Percentiles rank a stretch among this genome's conserved stretches.
These are phyloP conservation scores for Isotomurus palustris DNA, from an alignment of 2,888 invertebrate species.

Conservation along the genomic window DNA sequence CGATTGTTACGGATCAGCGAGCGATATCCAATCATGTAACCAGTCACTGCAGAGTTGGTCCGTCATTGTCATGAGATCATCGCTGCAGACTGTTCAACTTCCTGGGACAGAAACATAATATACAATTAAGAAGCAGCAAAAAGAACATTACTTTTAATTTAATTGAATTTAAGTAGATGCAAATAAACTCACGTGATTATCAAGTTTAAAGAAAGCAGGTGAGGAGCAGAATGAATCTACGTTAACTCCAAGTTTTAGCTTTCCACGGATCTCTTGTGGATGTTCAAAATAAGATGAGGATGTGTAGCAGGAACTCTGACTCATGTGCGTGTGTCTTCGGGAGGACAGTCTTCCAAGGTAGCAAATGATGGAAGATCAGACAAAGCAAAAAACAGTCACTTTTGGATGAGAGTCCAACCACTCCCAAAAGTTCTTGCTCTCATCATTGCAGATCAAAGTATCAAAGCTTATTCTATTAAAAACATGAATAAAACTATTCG, in stretches of 20 bases:
- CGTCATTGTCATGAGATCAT: conserved; percentile 84
- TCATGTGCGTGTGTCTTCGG: conserved; percentile 17
- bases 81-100: conserved; percentile 80
- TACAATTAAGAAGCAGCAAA: not conserved
- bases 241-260: conserved; percentile 68
- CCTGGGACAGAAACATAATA: conserved; percentile 48
- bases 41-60: conserved; percentile 73
- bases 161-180: too few relatives aligned
- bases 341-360: conserved; percentile 17
- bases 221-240: conserved; percentile 79
- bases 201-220: conserved; percentile 74
- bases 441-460: conserved; percentile 82
- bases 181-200: conserved; percentile 62
- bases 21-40: conserved; percentile 80
- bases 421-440: conserved; percentile 84
- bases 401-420: conserved; percentile 87
- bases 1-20: conserved; percentile 61
- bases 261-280: conserved; percentile 72
- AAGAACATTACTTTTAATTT: too few relatives aligned
- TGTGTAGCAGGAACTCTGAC: conserved; percentile 46
- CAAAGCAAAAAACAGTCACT: conserved; percentile 54
- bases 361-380: conserved; percentile 5
- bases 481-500: too few relatives aligned
- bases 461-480: too few relatives aligned
- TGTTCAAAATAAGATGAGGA: conserved; percentile 65